Percentiles rank a stretch among this genome's conserved stretches.
These are phyloP conservation scores for Clarias platycephalus DNA, from an alignment of 2,797 vertebrate genomes.

Conservation along the genomic window DNA sequence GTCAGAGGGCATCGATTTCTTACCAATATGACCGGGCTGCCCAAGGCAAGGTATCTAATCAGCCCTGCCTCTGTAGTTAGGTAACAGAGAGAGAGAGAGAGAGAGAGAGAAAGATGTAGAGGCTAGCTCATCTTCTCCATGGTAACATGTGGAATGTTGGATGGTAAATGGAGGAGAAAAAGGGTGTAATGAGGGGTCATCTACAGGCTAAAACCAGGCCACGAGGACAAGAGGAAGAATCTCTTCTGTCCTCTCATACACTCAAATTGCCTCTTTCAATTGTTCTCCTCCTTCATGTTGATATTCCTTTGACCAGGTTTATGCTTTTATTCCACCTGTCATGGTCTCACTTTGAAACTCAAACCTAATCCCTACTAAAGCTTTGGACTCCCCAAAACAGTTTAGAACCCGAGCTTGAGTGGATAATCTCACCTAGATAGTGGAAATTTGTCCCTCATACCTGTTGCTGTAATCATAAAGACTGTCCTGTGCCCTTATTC, in stretches of 20 bases:
- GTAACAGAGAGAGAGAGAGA: conserved; percentile 16
- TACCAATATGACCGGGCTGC: conserved; percentile 39
- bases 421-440: not conserved
- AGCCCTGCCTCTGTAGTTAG: conserved; percentile 27
- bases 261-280: not conserved
- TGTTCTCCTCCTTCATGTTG: conserved; percentile 39
- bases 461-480: not conserved
- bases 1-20: conserved; percentile 42
- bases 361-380: not conserved
- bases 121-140: conserved; percentile 46
- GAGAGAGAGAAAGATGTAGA: conserved; percentile 20
- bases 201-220: conserved; percentile 52
- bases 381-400: not conserved
- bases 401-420: not conserved
- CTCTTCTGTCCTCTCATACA: not conserved
- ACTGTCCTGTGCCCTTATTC: not conserved
- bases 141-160: conserved; percentile 48
- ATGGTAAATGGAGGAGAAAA: conserved; percentile 52
- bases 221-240: conserved; percentile 38
- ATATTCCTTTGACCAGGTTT: conserved; percentile 20
- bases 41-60: conserved; percentile 48
- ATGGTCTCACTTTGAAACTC: not conserved
- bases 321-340: not conserved
- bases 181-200: conserved; percentile 57
- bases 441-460: not conserved